These are phyloP conservation scores for Puntigrus tetrazona DNA, from an alignment of 2,113 vertebrate species.

Conservation along the genomic window DNA sequence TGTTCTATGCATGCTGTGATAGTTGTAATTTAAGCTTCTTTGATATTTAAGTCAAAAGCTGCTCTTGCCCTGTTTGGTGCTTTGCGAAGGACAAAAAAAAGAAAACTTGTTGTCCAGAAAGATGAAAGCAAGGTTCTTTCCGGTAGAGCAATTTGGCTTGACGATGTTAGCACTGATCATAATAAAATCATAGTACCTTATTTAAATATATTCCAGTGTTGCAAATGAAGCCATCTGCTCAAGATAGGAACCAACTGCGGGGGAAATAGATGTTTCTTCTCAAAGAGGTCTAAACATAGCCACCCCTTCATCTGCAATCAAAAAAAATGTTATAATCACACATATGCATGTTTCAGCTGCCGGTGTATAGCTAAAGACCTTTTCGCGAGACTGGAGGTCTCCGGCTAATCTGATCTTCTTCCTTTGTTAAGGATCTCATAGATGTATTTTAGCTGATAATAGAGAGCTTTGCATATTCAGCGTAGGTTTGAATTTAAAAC, in stretches of 20 bases:
- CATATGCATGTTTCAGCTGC: neutral
- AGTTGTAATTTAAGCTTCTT: slow-evolving; percentile 5
- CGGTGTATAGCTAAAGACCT: neutral
- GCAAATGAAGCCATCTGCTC: neutral
- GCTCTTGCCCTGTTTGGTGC: neutral
- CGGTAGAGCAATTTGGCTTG: neutral
- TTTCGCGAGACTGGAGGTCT: neutral
- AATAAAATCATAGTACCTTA: neutral
- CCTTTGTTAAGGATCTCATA: neutral
- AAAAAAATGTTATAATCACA: neutral
- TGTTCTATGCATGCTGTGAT: neutral
- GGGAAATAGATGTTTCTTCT: neutral
- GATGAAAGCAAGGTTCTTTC: neutral
- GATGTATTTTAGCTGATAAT: neutral
- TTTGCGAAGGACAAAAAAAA: neutral
- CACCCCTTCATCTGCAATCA: neutral
- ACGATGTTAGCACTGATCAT: neutral
- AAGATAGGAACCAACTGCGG: neutral
- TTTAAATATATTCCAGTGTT: neutral
- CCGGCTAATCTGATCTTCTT: neutral
- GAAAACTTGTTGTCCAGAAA: neutral
- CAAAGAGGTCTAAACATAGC: slow-evolving; percentile 13
- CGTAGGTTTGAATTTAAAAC: neutral
- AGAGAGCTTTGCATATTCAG: neutral
- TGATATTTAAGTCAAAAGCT: slow-evolving; percentile 3